Evolutionary conservation across 2,113 vertebrate species (phyloP).

Genomic region (Leptocoma aspasia): DNA sequence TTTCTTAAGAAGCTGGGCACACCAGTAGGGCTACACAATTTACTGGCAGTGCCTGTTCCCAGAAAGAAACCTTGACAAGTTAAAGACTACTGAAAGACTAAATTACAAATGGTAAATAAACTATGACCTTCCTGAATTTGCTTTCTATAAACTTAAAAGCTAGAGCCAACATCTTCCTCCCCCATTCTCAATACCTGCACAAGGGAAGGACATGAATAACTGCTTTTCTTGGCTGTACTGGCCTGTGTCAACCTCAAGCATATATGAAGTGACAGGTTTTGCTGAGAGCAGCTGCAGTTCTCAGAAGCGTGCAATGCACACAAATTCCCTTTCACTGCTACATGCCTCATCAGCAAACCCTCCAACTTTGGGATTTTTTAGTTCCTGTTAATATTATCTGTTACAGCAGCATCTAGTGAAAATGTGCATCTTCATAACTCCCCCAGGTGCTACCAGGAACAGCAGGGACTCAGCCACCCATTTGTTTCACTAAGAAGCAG

Average conservation of each 20-base stretch:
- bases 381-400: neutral
- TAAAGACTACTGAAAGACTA: neutral
- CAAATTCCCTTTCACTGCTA: neutral
- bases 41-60: neutral
- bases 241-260: neutral
- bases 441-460: neutral
- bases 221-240: neutral
- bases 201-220: neutral
- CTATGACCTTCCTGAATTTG: neutral
- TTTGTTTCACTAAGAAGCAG: neutral
- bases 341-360: neutral
- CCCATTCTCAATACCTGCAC: neutral
- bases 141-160: neutral
- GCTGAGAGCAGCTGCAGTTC: neutral
- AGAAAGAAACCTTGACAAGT: neutral
- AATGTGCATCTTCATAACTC: neutral
- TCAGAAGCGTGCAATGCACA: neutral
- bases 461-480: neutral
- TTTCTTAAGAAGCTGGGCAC: neutral
- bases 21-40: neutral
- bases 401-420: neutral
- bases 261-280: neutral
- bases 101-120: neutral
- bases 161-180: neutral
- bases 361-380: neutral